A percentile compares a stretch with the other conserved stretches of the same genome.
Evolutionary conservation across 2,797 vertebrate genomes (phyloP).

Genomic region (Takifugu rubripes): DNA sequence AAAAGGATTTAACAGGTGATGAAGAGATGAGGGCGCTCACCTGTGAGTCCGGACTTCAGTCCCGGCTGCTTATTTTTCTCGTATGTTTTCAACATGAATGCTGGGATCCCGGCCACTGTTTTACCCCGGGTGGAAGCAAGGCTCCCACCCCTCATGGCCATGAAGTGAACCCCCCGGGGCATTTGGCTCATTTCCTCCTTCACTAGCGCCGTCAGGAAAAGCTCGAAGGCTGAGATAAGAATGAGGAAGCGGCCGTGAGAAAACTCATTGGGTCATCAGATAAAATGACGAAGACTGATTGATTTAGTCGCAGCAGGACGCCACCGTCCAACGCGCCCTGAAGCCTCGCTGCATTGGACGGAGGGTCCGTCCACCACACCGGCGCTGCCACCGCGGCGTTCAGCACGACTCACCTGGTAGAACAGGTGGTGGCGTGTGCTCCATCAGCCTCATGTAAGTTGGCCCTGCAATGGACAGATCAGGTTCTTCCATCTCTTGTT

Average conservation of each 20-base stretch:
- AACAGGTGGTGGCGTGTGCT: conserved; percentile 69
- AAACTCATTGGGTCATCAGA: no score
- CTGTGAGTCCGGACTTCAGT: conserved; percentile 90
- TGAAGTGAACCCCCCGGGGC: conserved; percentile 91
- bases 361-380: no score
- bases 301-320: no score
- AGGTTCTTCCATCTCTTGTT: conserved; percentile 65
- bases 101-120: conserved; percentile 83
- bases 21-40: conserved; percentile 55
- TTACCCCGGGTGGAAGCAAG: conserved; percentile 85
- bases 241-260: not conserved
- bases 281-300: no score
- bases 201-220: conserved; percentile 84
- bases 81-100: conserved; percentile 89
- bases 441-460: conserved; percentile 87
- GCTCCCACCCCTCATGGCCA: conserved; percentile 79
- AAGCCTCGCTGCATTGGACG: no score
- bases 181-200: conserved; percentile 91
- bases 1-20: not conserved
- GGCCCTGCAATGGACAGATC: conserved; percentile 83
- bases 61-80: conserved; percentile 96
- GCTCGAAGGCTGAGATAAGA: conserved; percentile 77
- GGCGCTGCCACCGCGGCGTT: no score
- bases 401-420: conserved; percentile 78
- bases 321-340: no score